Conservation (phyloP, 2,888 invertebrate genomes). For the Amiota minor region DNA sequence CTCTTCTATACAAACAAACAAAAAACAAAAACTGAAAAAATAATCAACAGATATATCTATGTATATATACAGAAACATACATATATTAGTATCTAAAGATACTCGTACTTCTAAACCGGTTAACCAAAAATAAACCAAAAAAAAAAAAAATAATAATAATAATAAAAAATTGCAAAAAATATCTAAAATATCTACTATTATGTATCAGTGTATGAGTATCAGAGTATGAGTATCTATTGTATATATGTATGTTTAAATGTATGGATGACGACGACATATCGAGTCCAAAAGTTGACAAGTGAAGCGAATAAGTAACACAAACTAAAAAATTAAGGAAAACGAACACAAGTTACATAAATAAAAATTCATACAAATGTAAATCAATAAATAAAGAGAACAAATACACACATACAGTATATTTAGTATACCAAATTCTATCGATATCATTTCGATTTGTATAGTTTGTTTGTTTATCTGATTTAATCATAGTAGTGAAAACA, state of each 20-base stretch:
- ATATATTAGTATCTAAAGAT: not conserved
- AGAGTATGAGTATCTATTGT: not conserved
- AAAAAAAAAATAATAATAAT: not conserved
- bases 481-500: too few species aligned
- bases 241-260: not conserved
- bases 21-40: too few species aligned
- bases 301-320: constrained; percentile 11
- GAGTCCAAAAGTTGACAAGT: constrained; percentile 17
- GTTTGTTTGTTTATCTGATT: too few species aligned
- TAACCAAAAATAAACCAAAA: constrained; percentile 19
- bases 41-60: not conserved
- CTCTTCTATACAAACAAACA: too few species aligned
- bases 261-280: not conserved
- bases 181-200: not conserved
- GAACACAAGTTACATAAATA: constrained; percentile 6
- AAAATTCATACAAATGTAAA: not conserved
- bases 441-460: too few species aligned
- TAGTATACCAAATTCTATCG: too few species aligned
- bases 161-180: constrained; percentile 15
- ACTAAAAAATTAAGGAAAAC: too few species aligned
- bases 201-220: not conserved
- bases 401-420: too few species aligned
- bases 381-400: not conserved
- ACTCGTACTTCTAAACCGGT: constrained; percentile 16
- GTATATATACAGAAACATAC: not conserved